A percentile compares a stretch with the other conserved stretches of the same genome.
Evolutionary conservation across 2,113 vertebrate genomes (phyloP).

Genomic region (Tyto alba): DNA sequence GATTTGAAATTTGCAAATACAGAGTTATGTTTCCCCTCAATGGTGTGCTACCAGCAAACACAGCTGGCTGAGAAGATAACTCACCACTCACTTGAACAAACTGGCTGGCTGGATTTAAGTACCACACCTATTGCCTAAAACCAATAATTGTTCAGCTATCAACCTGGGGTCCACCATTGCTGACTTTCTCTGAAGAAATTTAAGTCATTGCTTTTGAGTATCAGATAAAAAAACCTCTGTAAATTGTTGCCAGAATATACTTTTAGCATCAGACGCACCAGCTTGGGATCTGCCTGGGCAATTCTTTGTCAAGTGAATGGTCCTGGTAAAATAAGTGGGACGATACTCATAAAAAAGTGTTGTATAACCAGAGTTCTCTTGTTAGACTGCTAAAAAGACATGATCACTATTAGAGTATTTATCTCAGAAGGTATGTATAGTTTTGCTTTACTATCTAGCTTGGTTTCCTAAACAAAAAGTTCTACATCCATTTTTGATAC

Average conservation of each 20-base stretch:
- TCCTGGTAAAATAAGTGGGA: not conserved
- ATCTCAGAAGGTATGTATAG: not conserved
- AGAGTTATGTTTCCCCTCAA: not conserved
- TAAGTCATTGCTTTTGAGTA: not conserved
- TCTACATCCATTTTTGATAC: not conserved
- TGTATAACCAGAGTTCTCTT: not conserved
- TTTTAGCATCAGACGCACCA: not conserved
- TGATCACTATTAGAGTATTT: not conserved
- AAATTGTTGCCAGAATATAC: not conserved
- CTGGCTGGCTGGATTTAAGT: not conserved
- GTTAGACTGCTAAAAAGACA: not conserved
- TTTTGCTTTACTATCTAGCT: not conserved
- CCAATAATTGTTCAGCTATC: not conserved
- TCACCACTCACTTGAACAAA: not conserved
- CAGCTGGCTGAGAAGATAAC: not conserved
- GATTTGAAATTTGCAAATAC: slow-evolving; percentile 44
- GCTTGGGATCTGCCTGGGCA: not conserved
- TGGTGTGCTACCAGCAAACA: slow-evolving; percentile 3
- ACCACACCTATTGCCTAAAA: not conserved
- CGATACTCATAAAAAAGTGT: not conserved
- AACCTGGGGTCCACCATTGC: not conserved
- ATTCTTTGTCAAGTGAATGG: not conserved
- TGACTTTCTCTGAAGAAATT: not conserved
- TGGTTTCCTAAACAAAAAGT: not conserved
- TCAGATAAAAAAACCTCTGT: not conserved